These are phyloP conservation scores for Gnatocerus cornutus DNA, from an alignment of 2,888 invertebrate genomes.

Conservation along the genomic window DNA sequence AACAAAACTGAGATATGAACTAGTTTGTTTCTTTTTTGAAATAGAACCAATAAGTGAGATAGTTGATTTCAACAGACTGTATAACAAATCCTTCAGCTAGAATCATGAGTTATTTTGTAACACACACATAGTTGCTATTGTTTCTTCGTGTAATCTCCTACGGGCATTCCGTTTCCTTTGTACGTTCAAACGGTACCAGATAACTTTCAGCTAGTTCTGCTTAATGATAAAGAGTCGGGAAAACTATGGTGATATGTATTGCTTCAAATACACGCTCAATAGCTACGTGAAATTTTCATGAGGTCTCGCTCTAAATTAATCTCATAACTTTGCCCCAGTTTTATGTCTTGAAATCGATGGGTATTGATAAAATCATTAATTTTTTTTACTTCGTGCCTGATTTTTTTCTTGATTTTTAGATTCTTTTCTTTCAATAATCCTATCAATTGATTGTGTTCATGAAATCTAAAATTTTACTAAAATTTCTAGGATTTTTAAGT, in stretches of 20 bases:
- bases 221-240: constrained; percentile 8
- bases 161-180: constrained; percentile 24
- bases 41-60: neutral
- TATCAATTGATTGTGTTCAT: too few relatives aligned
- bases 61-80: neutral
- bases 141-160: constrained; percentile 20
- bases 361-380: too few relatives aligned
- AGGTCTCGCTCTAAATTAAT: too few relatives aligned
- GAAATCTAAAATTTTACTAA: too few relatives aligned
- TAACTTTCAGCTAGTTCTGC: constrained; percentile 6
- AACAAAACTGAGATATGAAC: constrained; percentile 1
- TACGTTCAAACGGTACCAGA: constrained; percentile 16
- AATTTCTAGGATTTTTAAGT: too few relatives aligned
- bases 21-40: neutral
- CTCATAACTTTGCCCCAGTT: too few relatives aligned
- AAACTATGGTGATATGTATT: neutral
- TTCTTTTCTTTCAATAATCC: too few relatives aligned
- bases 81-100: neutral
- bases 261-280: neutral
- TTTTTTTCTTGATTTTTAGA: too few relatives aligned
- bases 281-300: neutral
- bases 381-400: too few relatives aligned
- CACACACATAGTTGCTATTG: constrained; percentile 17
- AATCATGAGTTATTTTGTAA: constrained; percentile 1
- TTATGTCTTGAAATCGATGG: too few relatives aligned